These are phyloP conservation scores for Phalacrocorax carbo DNA, from an alignment of 2,113 vertebrate genomes.

Conservation along the genomic window DNA sequence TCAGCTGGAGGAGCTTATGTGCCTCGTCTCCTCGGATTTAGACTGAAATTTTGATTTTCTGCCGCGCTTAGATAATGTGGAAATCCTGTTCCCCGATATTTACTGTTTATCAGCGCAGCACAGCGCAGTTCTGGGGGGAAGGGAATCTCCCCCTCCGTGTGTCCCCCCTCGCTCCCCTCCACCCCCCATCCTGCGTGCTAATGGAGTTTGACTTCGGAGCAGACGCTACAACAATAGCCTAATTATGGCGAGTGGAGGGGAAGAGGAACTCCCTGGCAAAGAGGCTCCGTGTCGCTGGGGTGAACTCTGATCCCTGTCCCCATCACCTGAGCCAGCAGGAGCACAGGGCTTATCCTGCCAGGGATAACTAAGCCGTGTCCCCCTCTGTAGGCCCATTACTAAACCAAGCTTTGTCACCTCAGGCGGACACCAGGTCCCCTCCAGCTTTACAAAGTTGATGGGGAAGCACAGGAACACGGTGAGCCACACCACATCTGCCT, in stretches of 20 bases:
- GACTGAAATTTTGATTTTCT: constrained; percentile 86
- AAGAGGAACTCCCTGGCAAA: neutral
- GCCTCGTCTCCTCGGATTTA: constrained; percentile 84
- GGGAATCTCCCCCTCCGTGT: constrained; percentile 75
- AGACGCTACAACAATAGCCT: neutral
- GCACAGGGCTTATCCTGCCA: neutral
- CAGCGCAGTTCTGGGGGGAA: constrained; percentile 59
- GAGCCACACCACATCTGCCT: neutral
- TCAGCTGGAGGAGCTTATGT: constrained; percentile 71
- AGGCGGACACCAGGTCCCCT: neutral
- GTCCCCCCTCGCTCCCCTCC: neutral
- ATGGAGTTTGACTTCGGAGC: neutral
- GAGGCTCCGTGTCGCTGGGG: accelerated
- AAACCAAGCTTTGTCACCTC: neutral
- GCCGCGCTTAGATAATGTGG: constrained; percentile 83
- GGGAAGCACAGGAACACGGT: accelerated
- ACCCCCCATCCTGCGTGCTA: neutral
- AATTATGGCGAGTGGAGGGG: neutral
- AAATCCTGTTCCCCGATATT: constrained; percentile 84
- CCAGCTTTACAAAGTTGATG: neutral
- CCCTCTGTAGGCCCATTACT: neutral
- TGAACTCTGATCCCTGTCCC: neutral
- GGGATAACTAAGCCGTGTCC: neutral
- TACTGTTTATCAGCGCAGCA: constrained; percentile 81
- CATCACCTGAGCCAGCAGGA: neutral